phyloP scores from a whole-genome alignment of 2,888 invertebrate species.

The Rhogogaster chlorosoma region DNA sequence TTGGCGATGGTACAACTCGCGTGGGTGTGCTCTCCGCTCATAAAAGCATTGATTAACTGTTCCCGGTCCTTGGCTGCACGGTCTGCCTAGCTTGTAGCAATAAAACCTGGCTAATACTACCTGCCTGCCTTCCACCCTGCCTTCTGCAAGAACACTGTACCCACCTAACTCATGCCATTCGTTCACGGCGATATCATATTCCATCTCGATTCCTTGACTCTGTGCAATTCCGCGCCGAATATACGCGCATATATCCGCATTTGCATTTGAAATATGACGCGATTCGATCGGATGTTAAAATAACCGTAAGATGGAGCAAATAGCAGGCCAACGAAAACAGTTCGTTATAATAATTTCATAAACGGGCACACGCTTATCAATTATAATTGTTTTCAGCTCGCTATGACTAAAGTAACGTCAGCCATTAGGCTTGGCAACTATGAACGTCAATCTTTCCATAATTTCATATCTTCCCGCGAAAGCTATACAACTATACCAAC shows the following conservation, averaged over 20 bases:
- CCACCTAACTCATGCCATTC: not conserved
- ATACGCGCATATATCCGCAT: not conserved
- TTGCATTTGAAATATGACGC: not conserved
- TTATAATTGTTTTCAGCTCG: conserved; percentile 8
- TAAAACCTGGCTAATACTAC: conserved; percentile 70
- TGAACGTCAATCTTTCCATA: conserved; percentile 8
- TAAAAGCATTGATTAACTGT: conserved; percentile 76
- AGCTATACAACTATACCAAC: not conserved
- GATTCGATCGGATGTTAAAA: conserved; percentile 54
- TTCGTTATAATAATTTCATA: conserved; percentile 52
- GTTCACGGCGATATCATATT: not conserved
- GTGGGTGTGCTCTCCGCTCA: conserved; percentile 61
- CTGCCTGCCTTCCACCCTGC: conserved; percentile 40
- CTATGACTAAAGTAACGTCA: not conserved
- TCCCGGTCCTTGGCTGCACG: conserved; percentile 70
- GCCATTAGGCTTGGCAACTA: not conserved
- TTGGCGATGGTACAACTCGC: conserved; percentile 40
- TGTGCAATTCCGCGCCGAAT: not conserved
- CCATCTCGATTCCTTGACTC: not conserved
- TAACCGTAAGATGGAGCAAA: conserved; percentile 50
- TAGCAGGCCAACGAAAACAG: conserved; percentile 55
- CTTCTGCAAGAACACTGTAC: not conserved
- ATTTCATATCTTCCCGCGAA: not conserved
- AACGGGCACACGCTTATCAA: conserved; percentile 27
- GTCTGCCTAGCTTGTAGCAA: conserved; percentile 64